Conservation (phyloP, 2,113 vertebrate species). For the Mormyrus lacerda region DNA sequence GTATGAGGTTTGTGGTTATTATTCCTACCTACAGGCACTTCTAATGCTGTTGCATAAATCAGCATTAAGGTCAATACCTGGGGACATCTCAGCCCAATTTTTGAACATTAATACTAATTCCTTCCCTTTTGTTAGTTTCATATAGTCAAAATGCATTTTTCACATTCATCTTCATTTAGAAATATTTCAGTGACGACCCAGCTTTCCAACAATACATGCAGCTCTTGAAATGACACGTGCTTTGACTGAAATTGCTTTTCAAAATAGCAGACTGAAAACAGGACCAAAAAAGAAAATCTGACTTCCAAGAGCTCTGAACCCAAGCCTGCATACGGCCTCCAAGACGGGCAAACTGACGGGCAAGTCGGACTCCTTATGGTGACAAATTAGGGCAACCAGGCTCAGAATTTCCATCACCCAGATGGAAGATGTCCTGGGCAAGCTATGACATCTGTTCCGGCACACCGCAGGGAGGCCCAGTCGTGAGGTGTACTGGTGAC, state of each 20-base stretch:
- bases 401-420: neutral
- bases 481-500: neutral
- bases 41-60: neutral
- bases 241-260: neutral
- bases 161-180: neutral
- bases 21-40: neutral
- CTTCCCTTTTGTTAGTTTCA: neutral
- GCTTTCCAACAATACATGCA: neutral
- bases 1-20: neutral
- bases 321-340: neutral
- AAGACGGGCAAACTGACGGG: neutral
- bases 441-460: neutral
- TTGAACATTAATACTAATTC: neutral
- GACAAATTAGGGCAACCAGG: neutral
- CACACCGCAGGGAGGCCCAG: neutral
- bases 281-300: neutral
- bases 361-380: neutral
- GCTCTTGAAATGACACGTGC: neutral
- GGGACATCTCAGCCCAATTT: neutral
- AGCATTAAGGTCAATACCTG: neutral
- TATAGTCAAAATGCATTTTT: neutral
- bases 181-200: neutral
- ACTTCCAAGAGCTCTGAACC: neutral
- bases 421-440: neutral
- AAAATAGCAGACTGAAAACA: neutral